Conservation (phyloP, 2,888 invertebrate genomes). For the Gymnosoma rotundatum region DNA sequence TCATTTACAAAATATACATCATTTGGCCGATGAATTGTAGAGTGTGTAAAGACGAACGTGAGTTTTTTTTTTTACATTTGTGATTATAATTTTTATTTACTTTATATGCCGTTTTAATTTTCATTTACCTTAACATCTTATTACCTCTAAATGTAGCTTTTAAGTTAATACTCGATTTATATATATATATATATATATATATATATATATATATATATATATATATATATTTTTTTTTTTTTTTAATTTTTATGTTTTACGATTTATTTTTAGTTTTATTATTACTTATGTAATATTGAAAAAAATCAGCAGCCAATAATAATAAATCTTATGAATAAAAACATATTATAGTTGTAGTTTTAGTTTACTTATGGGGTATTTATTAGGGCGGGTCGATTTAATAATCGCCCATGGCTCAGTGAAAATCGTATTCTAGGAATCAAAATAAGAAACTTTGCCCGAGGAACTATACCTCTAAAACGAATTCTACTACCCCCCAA, state of each 20-base stretch:
- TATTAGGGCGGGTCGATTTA: too few species aligned
- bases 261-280: slow-evolving; percentile 9
- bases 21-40: slow-evolving; percentile 91
- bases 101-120: slow-evolving; percentile 8
- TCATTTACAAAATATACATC: slow-evolving; percentile 91
- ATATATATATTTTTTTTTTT: too few species aligned
- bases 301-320: slow-evolving; percentile 7
- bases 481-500: too few species aligned
- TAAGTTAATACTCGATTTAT: slow-evolving; percentile 41
- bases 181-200: too few species aligned
- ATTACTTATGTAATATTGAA: slow-evolving; percentile 5
- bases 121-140: slow-evolving; percentile 37
- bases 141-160: slow-evolving; percentile 55
- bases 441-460: too few species aligned
- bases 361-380: not conserved
- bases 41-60: slow-evolving; percentile 70
- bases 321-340: not conserved
- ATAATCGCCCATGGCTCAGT: too few species aligned
- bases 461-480: too few species aligned
- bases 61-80: slow-evolving; percentile 50
- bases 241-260: slow-evolving; percentile 22
- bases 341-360: not conserved
- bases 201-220: too few species aligned
- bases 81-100: slow-evolving; percentile 33
- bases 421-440: too few species aligned